Conservation (phyloP, 1,140 invertebrate species). For the Copidosoma floridanum region DNA sequence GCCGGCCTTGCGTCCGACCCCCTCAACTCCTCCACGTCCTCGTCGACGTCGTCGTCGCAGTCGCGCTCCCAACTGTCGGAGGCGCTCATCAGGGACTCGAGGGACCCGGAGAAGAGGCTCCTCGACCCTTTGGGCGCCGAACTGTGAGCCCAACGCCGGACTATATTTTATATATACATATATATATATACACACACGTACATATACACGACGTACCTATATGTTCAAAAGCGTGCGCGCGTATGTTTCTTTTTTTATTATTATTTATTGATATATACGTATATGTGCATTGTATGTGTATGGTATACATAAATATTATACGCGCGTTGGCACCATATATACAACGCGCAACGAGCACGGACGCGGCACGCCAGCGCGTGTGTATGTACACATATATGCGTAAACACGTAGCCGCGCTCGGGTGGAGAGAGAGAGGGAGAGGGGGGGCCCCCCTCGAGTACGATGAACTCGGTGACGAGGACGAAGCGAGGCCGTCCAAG, state of each 20-base stretch:
- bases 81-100: conserved; percentile 46
- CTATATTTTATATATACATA: no score
- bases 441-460: background rate
- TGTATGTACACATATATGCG: background rate
- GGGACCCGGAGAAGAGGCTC: conserved; percentile 52
- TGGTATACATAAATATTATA: no score
- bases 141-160: conserved; percentile 44
- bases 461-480: conserved; percentile 6
- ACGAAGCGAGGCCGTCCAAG: conserved; percentile 12
- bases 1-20: conserved; percentile 22
- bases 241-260: no score
- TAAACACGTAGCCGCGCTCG: background rate
- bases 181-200: no score
- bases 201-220: no score
- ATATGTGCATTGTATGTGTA: no score
- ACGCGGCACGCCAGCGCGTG: background rate
- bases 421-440: background rate
- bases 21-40: background rate
- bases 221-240: no score
- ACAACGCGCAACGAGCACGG: background rate
- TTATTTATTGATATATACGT: no score
- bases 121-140: conserved; percentile 52
- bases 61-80: conserved; percentile 13
- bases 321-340: no score
- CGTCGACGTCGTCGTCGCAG: background rate